Base-by-base conservation (phyloP, 2,113 vertebrate genomes). In the Melozone crissalis region DNA sequence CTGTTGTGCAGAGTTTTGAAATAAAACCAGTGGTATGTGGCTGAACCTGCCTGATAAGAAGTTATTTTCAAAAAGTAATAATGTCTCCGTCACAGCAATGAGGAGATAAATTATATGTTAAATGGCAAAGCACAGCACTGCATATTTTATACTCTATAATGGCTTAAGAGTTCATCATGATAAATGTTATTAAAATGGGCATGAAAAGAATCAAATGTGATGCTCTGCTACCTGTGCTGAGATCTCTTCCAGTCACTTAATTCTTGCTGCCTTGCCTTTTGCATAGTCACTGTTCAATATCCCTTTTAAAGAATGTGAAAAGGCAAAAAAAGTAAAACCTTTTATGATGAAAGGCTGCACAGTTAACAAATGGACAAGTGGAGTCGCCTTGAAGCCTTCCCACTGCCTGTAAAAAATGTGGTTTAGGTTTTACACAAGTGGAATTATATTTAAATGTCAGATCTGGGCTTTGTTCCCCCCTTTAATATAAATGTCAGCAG, bases 401-500 rank as follows among this genome's bases (percentile, higher is more conserved):
- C 30, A 44, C 62, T 93, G 79, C 58, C 73, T 84, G 16, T 72
- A 66, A 91, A 94, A 95, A 73, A 89, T 17, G 44, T 20, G 26
- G 44, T 82, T 91, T 73, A 46, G 61, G 11, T 63, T 88, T 86
- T 67, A 59, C 76, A 47, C 28, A 47, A 87, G 89, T 85, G 63
- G 73, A 83, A 73, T 94, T 94, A 89, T 58, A 92, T 96, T 94
- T 71, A 96, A 97, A 95, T 97, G 96, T 96, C 95, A 96, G 31
- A 71, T 59, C 74, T 87, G 59, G 75, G 87, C 75, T 90, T 93
- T 72, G n/a, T 68, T 87, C 55, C 19, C 44, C 31, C 24, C 39
- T 91, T 90, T 71, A 91, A 82, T 94, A 81, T 37, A 95, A 97
- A 94, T 73, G 92, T 95, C 82, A 82, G 76, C 61, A 52, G 62